Base-by-base conservation (phyloP, 2,888 invertebrate species). In the Seladonia tumulorum region DNA sequence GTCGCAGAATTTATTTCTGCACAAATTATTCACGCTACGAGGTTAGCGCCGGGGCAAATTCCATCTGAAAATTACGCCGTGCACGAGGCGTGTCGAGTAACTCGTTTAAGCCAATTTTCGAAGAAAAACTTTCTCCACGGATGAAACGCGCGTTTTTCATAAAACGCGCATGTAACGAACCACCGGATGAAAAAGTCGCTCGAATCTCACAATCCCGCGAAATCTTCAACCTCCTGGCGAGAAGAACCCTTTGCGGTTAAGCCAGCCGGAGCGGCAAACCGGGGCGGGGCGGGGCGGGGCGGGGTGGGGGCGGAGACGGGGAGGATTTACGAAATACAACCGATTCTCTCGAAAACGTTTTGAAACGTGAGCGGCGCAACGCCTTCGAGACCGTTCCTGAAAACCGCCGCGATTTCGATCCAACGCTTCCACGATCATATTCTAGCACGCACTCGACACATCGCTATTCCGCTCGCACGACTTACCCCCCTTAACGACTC, bases 301-400 rank as follows among this genome's bases (percentile, higher is more conserved):
- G 29, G 29, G 29, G 29, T 29, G 29, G 71, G 39, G 76, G 72
- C 66, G n/a, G n/a, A n/a, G n/a, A n/a, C n/a, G n/a, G n/a, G n/a
- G n/a, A n/a, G n/a, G 49, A 85, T 90, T 90, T 90, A 89, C 89
- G 87, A 90, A 90, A 91, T 86, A 88, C 77, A 80, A 82, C 78
- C 85, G 85, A 87, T 87, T 89, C 82, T 82, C 85, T 88, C 84
- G 90, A 86, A 90, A 90, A 90, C 87, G 88, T 88, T 90, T 89
- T 78, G 76, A 83, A 88, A 88, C 89, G 86, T 88, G 87, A 90
- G 83, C 76, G 82, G 87, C 87, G 66, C 91, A 90, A 90, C 90
- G 84, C 78, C 71, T 78, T 72, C 25, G 53, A 10, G 42, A 73
- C 60, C 45, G 68, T 53, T 68, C 68, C 68, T 35, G 70, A 71